Evolutionary conservation across 2,113 vertebrate species (phyloP).

Genomic region (Tiliqua scincoides): DNA sequence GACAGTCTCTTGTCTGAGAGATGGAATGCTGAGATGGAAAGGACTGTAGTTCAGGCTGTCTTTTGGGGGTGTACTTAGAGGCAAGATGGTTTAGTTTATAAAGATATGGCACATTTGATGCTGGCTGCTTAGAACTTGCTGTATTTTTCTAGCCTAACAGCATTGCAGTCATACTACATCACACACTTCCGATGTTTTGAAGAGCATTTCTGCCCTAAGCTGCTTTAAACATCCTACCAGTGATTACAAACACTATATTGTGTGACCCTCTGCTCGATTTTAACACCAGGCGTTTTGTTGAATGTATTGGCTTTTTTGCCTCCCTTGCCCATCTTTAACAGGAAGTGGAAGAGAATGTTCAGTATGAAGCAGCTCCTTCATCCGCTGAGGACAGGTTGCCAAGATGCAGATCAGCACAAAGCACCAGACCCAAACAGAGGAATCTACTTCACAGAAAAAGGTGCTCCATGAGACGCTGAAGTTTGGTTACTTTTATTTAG

Average conservation of each 20-base stretch:
- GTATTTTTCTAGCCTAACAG: background rate
- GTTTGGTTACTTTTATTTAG: background rate
- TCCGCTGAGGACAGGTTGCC: conserved; percentile 27
- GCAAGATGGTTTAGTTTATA: background rate
- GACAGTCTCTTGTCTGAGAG: background rate
- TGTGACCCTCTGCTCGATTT: background rate
- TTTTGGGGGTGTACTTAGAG: background rate
- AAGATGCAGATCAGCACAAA: fast-evolving
- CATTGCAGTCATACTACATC: no score
- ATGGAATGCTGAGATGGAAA: background rate
- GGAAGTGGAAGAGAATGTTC: conserved; percentile 47
- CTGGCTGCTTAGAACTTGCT: background rate
- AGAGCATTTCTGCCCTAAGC: background rate
- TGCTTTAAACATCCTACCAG: background rate
- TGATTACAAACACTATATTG: background rate
- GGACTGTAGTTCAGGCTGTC: background rate
- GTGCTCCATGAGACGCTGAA: conserved; percentile 43
- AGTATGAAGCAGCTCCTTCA: conserved; percentile 29
- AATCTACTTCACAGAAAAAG: conserved; percentile 53
- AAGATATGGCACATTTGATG: background rate
- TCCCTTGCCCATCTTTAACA: conserved; percentile 39
- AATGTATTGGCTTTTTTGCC: conserved; percentile 10
- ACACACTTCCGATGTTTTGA: no score
- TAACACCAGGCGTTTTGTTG: background rate
- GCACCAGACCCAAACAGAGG: conserved; percentile 37